These are phyloP conservation scores for Sylvia atricapilla DNA, from an alignment of 2,113 vertebrate species.

Conservation along the genomic window DNA sequence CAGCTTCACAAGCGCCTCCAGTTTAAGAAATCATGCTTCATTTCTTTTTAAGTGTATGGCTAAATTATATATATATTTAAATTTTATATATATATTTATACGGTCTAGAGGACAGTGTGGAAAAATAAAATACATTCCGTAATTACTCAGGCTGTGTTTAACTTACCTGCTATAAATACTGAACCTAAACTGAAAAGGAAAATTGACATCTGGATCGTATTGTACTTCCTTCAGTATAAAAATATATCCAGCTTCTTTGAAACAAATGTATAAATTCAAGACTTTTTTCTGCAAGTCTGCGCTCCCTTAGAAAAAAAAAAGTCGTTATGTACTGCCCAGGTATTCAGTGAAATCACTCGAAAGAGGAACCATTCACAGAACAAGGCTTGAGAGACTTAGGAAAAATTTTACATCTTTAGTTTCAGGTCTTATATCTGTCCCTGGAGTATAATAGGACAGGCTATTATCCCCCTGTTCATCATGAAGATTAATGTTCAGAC, in stretches of 20 bases:
- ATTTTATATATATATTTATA: not conserved
- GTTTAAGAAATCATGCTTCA: slow-evolving; percentile 29
- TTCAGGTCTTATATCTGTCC: slow-evolving; percentile 37
- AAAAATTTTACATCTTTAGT: not conserved
- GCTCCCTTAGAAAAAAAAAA: not conserved
- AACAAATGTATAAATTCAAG: not conserved
- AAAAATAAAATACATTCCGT: not conserved
- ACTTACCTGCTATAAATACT: slow-evolving; percentile 4
- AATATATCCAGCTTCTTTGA: not conserved
- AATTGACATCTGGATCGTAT: not conserved
- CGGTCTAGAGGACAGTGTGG: not conserved
- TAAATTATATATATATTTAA: not conserved
- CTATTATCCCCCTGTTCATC: slow-evolving; percentile 46
- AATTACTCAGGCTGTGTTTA: not conserved
- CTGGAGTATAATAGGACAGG: slow-evolving; percentile 23
- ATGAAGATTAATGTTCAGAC: slow-evolving; percentile 55
- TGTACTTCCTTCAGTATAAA: not conserved
- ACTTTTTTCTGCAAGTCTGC: not conserved
- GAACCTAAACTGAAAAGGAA: not conserved
- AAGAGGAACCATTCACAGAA: not conserved
- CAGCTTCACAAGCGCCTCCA: not conserved
- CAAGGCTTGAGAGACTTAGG: not conserved
- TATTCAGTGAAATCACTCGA: slow-evolving; percentile 33
- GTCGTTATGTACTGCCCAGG: not conserved
- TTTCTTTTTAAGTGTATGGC: slow-evolving; percentile 26